These are phyloP conservation scores for Tortricodes alternella DNA, from an alignment of 2,888 invertebrate genomes.

Conservation along the genomic window DNA sequence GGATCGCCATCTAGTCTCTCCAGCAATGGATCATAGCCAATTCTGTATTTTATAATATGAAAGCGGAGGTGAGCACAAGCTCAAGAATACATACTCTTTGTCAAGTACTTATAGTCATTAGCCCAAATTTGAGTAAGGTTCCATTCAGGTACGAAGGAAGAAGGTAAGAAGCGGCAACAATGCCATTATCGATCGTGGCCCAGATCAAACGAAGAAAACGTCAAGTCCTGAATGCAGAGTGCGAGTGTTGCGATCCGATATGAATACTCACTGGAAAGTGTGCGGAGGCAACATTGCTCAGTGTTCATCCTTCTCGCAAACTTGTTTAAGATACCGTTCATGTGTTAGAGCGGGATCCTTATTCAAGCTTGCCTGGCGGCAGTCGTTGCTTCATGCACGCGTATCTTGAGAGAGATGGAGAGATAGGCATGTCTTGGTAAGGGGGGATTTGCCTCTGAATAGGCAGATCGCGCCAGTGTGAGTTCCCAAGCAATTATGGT, in stretches of 20 bases:
- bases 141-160: no score
- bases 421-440: neutral
- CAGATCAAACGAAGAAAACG: no score
- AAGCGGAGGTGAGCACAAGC: no score
- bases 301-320: constrained; percentile 42
- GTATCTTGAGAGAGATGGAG: neutral
- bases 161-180: no score
- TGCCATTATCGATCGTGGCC: no score
- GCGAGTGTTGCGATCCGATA: constrained; percentile 6
- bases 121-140: no score
- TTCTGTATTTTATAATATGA: no score
- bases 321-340: constrained; percentile 55
- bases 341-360: constrained; percentile 29
- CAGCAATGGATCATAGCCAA: no score
- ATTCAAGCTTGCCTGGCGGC: constrained; percentile 7
- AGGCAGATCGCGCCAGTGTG: neutral
- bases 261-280: constrained; percentile 40
- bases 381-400: neutral
- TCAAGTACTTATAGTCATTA: no score
- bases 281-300: constrained; percentile 32
- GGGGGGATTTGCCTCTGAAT: neutral
- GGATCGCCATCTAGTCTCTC: no score
- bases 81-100: no score
- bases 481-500: constrained; percentile 38
- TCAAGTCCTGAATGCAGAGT: neutral